Conservation (phyloP, 2,888 invertebrate genomes). For the Zhengitettix transpicula region DNA sequence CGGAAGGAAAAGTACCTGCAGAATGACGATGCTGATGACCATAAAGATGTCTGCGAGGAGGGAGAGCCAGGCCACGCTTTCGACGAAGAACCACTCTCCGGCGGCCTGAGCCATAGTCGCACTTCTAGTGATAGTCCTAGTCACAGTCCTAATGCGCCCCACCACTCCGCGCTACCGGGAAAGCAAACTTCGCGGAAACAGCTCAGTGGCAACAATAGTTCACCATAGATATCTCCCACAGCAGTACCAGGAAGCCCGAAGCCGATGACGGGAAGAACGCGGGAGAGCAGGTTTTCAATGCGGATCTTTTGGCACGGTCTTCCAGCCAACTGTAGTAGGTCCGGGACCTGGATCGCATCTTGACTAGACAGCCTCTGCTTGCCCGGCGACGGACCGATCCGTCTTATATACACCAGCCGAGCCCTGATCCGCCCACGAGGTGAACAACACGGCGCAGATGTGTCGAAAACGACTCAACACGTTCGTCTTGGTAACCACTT, state of each 20-base stretch:
- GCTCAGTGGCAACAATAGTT: conserved; percentile 12
- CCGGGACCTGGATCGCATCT: background rate
- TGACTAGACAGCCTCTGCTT: background rate
- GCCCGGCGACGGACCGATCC: too few species aligned
- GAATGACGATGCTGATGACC: conserved; percentile 3
- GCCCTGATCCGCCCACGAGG: too few species aligned
- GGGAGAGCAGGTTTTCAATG: conserved; percentile 1
- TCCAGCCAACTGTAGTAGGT: conserved; percentile 4
- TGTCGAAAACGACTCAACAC: too few species aligned
- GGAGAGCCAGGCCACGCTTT: conserved; percentile 6
- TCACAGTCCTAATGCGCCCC: background rate
- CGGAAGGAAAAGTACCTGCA: conserved; percentile 4
- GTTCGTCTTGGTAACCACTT: too few species aligned
- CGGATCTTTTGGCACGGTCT: conserved; percentile 2
- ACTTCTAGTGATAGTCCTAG: background rate
- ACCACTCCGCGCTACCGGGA: background rate
- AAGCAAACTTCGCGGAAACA: background rate
- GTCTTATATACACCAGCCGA: too few species aligned
- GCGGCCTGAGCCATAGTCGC: background rate
- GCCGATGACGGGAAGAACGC: conserved; percentile 11
- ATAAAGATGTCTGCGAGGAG: conserved; percentile 7
- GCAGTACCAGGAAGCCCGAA: conserved; percentile 10
- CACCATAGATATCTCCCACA: conserved; percentile 13
- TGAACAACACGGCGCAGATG: too few species aligned
- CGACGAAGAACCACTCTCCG: conserved; percentile 3